Evolutionary conservation across 2,113 vertebrate species (phyloP).

Genomic region (Myotis brandtii): DNA sequence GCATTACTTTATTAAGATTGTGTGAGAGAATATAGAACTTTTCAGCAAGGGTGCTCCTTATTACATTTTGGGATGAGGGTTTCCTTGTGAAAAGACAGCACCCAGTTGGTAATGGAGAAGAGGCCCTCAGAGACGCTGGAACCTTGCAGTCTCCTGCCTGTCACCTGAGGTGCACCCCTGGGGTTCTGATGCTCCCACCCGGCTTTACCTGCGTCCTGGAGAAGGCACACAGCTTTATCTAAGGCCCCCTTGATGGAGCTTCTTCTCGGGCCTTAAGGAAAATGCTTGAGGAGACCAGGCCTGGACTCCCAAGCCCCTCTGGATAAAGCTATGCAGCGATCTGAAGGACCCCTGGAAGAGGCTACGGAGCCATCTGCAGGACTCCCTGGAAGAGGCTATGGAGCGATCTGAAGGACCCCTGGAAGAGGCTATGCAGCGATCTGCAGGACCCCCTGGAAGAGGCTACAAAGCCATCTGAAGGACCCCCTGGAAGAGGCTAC

Average conservation of each 20-base stretch:
- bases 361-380: too few relatives aligned
- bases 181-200: conserved; percentile 83
- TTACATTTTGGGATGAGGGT: not conserved
- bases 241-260: conserved; percentile 47
- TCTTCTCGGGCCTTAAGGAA: conserved; percentile 62
- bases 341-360: too few relatives aligned
- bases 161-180: conserved; percentile 91
- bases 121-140: not conserved
- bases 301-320: not conserved
- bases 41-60: not conserved
- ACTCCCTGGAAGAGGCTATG: too few relatives aligned
- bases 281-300: not conserved
- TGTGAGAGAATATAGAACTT: not conserved
- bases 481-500: too few relatives aligned
- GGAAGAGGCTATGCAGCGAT: too few relatives aligned
- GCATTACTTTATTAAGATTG: not conserved
- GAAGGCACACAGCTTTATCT: conserved; percentile 67
- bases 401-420: too few relatives aligned
- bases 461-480: rapidly evolving
- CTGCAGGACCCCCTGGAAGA: too few relatives aligned
- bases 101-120: not conserved
- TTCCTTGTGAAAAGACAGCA: not conserved
- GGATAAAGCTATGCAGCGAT: too few relatives aligned
- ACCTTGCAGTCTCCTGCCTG: conserved; percentile 84
- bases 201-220: not conserved